phyloP scores from a whole-genome alignment of 1,140 invertebrate species.

The Bombus pyrosoma region DNA sequence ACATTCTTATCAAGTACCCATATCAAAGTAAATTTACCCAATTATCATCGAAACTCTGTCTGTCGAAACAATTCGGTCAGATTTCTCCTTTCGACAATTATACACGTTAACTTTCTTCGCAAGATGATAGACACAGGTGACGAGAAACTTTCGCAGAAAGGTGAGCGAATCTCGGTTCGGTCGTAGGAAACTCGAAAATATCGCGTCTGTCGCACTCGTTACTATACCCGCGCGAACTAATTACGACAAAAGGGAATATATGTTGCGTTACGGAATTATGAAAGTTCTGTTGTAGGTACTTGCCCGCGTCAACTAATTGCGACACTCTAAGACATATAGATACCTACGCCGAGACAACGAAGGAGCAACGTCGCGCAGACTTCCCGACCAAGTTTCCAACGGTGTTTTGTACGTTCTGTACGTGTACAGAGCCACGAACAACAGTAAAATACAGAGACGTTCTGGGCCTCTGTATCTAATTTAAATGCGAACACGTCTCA shows the following conservation, averaged over 20 bases:
- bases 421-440: conserved; percentile 7
- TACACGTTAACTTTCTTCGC: background rate
- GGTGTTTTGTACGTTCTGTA: background rate
- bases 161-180: conserved; percentile 3
- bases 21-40: background rate
- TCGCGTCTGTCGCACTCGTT: conserved; percentile 3
- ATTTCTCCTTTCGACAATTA: background rate
- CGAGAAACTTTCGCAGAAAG: background rate
- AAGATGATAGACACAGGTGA: background rate
- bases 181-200: conserved; percentile 10
- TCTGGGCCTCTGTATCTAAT: conserved; percentile 1
- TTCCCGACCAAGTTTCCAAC: conserved; percentile 46
- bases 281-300: conserved; percentile 47
- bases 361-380: conserved; percentile 15
- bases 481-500: conserved; percentile 29
- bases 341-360: background rate
- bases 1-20: background rate
- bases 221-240: conserved; percentile 42
- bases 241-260: conserved; percentile 51
- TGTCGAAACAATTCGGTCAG: too few relatives aligned
- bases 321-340: conserved; percentile 43
- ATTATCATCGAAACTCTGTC: background rate
- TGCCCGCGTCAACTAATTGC: conserved; percentile 60
- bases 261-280: conserved; percentile 54
- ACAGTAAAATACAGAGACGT: conserved; percentile 17